phyloP scores from a whole-genome alignment of 2,888 invertebrate species.

The Hemistola chrysoprasaria region DNA sequence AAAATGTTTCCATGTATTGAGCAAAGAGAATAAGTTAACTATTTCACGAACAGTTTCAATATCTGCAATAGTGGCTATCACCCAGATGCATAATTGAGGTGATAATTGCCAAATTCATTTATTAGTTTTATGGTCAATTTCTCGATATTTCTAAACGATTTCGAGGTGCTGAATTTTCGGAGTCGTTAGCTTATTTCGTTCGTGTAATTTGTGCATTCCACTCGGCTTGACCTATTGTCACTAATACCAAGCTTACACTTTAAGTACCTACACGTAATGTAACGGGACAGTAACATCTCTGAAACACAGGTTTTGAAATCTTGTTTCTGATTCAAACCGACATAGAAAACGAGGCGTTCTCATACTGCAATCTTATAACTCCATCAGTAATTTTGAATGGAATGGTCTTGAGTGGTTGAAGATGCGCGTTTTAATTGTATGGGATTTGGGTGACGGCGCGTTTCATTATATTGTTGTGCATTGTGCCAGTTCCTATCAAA shows the following conservation, averaged over 20 bases:
- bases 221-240: slow-evolving; percentile 54
- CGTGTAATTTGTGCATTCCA: slow-evolving; percentile 46
- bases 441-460: slow-evolving; percentile 52
- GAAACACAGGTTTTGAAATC: slow-evolving; percentile 41
- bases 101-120: slow-evolving; percentile 21
- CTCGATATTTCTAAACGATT: slow-evolving; percentile 33
- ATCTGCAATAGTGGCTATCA: slow-evolving; percentile 12
- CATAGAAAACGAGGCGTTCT: slow-evolving; percentile 60
- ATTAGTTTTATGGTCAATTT: slow-evolving; percentile 23
- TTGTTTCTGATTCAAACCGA: slow-evolving; percentile 56
- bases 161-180: slow-evolving; percentile 33
- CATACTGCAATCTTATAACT: slow-evolving; percentile 41
- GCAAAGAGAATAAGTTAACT: slow-evolving; percentile 15
- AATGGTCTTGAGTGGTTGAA: slow-evolving; percentile 32
- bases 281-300: slow-evolving; percentile 56
- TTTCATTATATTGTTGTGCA: slow-evolving; percentile 53
- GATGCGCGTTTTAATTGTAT: slow-evolving; percentile 50
- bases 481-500: slow-evolving; percentile 45
- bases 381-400: slow-evolving; percentile 38
- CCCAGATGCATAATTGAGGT: slow-evolving; percentile 21
- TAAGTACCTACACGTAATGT: no score
- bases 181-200: slow-evolving; percentile 45
- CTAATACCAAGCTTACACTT: slow-evolving; percentile 41
- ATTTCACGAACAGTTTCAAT: slow-evolving; percentile 13
- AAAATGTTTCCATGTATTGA: slow-evolving; percentile 17